A percentile compares a stretch with the other conserved stretches of the same genome.
Conservation (phyloP, 2,113 vertebrate genomes). For the Hippocampus guttulatus region DNA sequence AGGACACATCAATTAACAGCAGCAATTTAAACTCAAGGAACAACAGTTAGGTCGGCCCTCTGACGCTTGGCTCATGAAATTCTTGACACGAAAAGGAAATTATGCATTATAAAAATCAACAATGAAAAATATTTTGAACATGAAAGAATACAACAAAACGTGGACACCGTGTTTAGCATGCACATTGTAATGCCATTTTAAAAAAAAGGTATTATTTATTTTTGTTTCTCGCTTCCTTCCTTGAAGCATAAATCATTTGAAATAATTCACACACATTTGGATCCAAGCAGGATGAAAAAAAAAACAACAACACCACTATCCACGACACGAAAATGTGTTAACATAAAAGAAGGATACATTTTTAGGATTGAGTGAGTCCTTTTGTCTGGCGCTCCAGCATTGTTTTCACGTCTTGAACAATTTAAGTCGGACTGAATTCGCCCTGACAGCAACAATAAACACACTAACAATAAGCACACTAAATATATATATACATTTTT, state of each 20-base stretch:
- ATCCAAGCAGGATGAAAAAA: too few relatives aligned
- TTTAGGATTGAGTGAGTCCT: slow-evolving; percentile 36
- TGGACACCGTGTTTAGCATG: not conserved
- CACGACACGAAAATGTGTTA: slow-evolving; percentile 26
- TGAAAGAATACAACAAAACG: not conserved
- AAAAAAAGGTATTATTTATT: not conserved
- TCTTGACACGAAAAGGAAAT: not conserved
- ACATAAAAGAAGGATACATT: slow-evolving; percentile 45
- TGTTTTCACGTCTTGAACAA: not conserved
- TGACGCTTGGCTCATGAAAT: not conserved
- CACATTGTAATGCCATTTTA: not conserved
- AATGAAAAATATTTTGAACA: not conserved
- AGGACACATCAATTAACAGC: not conserved
- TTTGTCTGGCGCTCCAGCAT: slow-evolving; percentile 23
- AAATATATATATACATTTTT: not conserved
- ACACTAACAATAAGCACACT: not conserved
- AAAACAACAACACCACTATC: slow-evolving; percentile 24
- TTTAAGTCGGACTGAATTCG: slow-evolving; percentile 4
- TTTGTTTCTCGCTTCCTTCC: not conserved
- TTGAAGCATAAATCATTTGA: not conserved
- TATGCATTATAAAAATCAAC: not conserved
- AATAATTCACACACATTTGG: not conserved
- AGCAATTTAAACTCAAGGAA: not conserved
- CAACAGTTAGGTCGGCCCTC: not conserved
- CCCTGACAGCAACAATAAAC: not conserved